phyloP scores from a whole-genome alignment of 2,113 vertebrate genomes.

The Sebastes fasciatus region DNA sequence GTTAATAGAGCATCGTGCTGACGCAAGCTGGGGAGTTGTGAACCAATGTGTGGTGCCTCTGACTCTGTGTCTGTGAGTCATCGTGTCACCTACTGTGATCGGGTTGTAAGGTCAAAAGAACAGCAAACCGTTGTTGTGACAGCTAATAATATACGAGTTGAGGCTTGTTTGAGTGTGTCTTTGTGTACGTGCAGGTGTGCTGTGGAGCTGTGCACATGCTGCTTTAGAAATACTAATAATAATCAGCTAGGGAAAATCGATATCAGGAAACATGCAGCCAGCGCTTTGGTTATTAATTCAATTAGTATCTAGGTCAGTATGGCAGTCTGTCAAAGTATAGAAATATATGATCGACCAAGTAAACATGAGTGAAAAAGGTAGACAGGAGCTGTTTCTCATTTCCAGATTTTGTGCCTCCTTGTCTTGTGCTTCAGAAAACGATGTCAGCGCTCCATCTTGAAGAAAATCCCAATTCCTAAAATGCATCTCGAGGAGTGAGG shows the following conservation, averaged over 20 bases:
- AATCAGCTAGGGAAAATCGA: conserved; percentile 10
- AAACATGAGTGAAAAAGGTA: not conserved
- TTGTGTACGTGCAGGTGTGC: not conserved
- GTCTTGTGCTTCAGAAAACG: too few relatives aligned
- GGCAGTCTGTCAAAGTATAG: not conserved
- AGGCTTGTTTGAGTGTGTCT: conserved; percentile 30
- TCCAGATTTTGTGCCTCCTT: too few relatives aligned
- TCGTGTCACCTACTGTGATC: conserved; percentile 55
- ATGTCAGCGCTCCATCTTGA: too few relatives aligned
- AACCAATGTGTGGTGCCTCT: conserved; percentile 54
- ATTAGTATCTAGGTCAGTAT: too few relatives aligned
- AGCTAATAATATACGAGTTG: conserved; percentile 44
- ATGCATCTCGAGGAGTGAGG: too few relatives aligned
- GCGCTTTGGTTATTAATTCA: not conserved
- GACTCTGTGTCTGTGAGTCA: conserved; percentile 72
- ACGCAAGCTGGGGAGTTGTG: conserved; percentile 61
- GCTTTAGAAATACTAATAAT: conserved; percentile 24
- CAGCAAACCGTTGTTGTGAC: conserved; percentile 66
- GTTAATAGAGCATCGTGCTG: conserved; percentile 51
- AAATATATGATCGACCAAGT: not conserved
- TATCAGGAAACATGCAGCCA: not conserved
- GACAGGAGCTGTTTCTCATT: too few relatives aligned
- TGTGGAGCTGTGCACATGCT: conserved; percentile 6
- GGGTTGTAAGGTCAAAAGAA: conserved; percentile 70
- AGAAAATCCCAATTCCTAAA: too few relatives aligned